Percentiles rank a stretch among this genome's conserved stretches.
Conservation (phyloP, 2,797 vertebrate genomes). For the Alfaro cultratus region DNA sequence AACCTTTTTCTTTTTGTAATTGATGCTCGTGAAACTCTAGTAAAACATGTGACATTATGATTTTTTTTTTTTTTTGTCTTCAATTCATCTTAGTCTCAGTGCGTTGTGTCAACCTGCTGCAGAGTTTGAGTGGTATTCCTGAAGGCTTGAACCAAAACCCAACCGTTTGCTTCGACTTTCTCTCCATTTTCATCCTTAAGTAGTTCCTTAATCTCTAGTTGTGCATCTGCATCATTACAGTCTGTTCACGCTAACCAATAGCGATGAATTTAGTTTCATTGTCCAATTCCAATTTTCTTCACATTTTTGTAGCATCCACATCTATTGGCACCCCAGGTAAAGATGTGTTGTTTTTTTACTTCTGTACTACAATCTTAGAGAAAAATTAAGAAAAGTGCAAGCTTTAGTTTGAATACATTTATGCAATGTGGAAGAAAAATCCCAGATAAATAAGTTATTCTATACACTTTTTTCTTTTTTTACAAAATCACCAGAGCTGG, state of each 20-base stretch:
- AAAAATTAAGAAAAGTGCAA: background rate
- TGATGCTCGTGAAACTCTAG: background rate
- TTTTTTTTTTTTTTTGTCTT: background rate
- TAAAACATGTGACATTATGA: background rate
- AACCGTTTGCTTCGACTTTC: conserved; percentile 9
- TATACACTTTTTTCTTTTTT: background rate
- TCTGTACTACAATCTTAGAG: background rate
- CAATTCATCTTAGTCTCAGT: background rate
- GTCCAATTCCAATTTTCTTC: background rate
- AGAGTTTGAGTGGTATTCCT: conserved; percentile 29
- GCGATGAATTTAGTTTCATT: background rate
- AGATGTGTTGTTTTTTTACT: background rate
- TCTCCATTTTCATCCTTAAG: conserved; percentile 2
- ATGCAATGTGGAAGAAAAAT: background rate
- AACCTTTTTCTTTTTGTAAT: background rate
- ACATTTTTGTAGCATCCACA: background rate
- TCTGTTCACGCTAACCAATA: background rate
- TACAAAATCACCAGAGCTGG: background rate
- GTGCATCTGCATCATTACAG: conserved; percentile 15
- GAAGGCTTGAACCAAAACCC: conserved; percentile 62
- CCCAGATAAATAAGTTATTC: background rate
- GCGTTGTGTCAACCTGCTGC: conserved; percentile 7
- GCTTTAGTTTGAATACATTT: background rate
- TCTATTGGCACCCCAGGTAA: background rate
- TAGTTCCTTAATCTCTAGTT: conserved; percentile 7